Evolutionary conservation across 2,888 invertebrate species (phyloP), one percentile per base, ranked within the genome.

Genomic region (Drosophila tanythrix): DNA sequence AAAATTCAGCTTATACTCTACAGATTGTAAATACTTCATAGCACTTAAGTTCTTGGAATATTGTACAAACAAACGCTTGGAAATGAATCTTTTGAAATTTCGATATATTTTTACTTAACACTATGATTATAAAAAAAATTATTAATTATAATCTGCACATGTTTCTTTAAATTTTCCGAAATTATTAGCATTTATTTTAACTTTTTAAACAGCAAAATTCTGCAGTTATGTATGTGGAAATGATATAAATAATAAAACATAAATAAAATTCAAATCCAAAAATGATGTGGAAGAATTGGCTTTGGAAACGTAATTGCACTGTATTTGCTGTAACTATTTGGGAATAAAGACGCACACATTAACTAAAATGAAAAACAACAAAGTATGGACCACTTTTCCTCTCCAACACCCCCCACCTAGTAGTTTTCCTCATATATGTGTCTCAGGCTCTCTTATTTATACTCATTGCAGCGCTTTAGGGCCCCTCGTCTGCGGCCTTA

Each of bases 401-500:
- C 18, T 10, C 21, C 21, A 48, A 29, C 31, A 46, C 27, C 18
- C 15, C 21, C 21, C 27, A 15, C 55, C 59, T 79, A 18, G 50
- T 63, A 55, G 74, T 82, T 82, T 80, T 76, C 62, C 62, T 27
- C 29, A 15, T 56, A 38, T 53, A 38, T 53, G 25, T 52, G 29
- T 67, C 53, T 58, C 11, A 11, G 13, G 29, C 36, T 66, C 69
- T 79, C 68, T 80, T 89, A 88, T 88, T 87, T 88, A 82, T 79
- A 67, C 74, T 82, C 83, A 88, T 81, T 89, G 74, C 70, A 79
- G 71, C 77, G 90, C 90, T 87, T 87, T 81, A 90, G 90, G 89
- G 87, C 66, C 53, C 46, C 78, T 67, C 38, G 53, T 55, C 25
- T 35, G 33, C n/a, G 53, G 53, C 62, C 48, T 58, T 59, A 64